Percentiles rank a stretch among this genome's conserved stretches.
Evolutionary conservation across 2,888 invertebrate genomes (phyloP).

Genomic region (Zonitis immaculata): DNA sequence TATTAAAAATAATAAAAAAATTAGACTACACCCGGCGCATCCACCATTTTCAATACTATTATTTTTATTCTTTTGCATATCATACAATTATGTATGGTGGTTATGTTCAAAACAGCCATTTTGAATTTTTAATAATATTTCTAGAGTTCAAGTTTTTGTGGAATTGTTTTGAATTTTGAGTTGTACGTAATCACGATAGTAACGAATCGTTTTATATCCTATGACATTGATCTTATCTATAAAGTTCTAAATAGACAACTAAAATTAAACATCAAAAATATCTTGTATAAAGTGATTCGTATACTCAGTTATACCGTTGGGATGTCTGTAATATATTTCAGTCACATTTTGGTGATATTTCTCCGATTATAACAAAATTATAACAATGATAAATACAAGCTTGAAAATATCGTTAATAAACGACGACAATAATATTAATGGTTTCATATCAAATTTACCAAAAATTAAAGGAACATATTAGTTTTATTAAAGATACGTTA

Average conservation of each 20-base stretch:
- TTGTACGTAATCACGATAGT: neutral
- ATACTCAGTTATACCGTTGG: neutral
- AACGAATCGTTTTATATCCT: neutral
- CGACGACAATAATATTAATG: neutral
- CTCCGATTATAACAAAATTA: neutral
- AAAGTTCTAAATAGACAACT: neutral
- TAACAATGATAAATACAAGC: neutral
- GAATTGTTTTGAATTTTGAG: neutral
- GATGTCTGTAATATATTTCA: neutral
- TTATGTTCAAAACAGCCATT: too few species aligned
- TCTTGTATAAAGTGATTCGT: neutral
- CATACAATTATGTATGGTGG: too few species aligned
- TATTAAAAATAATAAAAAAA: too few species aligned
- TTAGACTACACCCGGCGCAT: too few species aligned
- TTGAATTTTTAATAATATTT: neutral
- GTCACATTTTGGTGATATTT: neutral
- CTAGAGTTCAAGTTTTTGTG: neutral
- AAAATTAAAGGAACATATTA: constrained; percentile 1
- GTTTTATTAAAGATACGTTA: constrained; percentile 12
- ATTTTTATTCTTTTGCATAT: too few species aligned
- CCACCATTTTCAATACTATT: too few species aligned
- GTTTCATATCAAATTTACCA: neutral
- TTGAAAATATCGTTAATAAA: neutral
- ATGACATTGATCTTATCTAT: neutral
- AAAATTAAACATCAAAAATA: neutral